A percentile compares a stretch with the other conserved stretches of the same genome.
These are phyloP conservation scores for Otus scops DNA, from an alignment of 2,797 vertebrate genomes.

Conservation along the genomic window DNA sequence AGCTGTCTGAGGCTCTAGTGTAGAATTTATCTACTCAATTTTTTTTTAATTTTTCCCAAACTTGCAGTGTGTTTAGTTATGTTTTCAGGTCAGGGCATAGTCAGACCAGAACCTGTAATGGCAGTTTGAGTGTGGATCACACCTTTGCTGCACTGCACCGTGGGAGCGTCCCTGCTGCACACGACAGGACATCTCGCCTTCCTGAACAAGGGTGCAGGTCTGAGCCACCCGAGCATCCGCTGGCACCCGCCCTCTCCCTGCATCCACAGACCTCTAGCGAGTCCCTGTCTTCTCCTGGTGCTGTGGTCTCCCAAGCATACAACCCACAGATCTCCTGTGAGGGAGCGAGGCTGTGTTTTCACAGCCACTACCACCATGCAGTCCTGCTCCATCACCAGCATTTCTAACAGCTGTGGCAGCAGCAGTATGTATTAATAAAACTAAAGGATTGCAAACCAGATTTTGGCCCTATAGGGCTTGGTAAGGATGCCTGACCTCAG, in stretches of 20 bases:
- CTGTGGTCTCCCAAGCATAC: neutral
- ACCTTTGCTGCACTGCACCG: neutral
- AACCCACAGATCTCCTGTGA: no score
- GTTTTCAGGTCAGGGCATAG: neutral
- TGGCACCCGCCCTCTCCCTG: neutral
- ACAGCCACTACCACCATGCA: neutral
- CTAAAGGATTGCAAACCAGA: neutral
- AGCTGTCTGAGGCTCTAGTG: neutral
- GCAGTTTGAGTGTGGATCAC: neutral
- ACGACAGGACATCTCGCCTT: accelerated
- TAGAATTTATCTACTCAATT: neutral
- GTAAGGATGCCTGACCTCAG: neutral
- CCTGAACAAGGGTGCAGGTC: neutral
- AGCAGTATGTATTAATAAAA: neutral
- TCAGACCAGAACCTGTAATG: neutral
- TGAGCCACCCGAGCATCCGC: neutral
- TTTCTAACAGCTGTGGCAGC: neutral
- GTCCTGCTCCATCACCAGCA: neutral
- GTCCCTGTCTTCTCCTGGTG: neutral
- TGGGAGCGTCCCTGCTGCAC: neutral
- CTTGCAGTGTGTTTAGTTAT: neutral
- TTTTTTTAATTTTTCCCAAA: no score
- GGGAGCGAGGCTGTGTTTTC: neutral
- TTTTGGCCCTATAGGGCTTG: neutral
- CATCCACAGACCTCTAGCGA: no score